Evolutionary conservation across 2,113 vertebrate species (phyloP).

Genomic region (Tyto alba): DNA sequence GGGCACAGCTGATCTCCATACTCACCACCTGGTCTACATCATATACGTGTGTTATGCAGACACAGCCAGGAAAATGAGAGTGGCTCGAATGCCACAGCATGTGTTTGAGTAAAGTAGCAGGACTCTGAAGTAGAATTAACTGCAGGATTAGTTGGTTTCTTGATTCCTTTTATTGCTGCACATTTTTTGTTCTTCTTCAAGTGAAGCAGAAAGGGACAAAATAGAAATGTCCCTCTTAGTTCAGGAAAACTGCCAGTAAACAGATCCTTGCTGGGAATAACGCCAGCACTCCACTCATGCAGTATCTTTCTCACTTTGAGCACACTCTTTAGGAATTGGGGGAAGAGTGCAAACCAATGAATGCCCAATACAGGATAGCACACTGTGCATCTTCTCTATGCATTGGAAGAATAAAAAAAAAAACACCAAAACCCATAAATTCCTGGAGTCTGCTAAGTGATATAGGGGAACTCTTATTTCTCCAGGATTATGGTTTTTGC

Average conservation of each 20-base stretch:
- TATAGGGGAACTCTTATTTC: background rate
- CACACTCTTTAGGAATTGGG: background rate
- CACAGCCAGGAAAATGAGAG: background rate
- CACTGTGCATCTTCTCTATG: background rate
- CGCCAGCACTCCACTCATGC: slow-evolving; percentile 34
- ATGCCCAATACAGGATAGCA: background rate
- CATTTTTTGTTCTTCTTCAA: background rate
- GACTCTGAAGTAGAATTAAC: background rate
- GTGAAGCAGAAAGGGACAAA: slow-evolving; percentile 13
- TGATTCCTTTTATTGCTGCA: background rate
- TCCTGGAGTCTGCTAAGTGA: background rate
- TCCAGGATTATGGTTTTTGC: background rate
- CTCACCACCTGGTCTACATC: background rate
- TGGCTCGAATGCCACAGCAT: background rate
- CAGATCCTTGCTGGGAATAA: slow-evolving; percentile 18
- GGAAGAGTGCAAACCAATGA: background rate
- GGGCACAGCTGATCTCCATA: background rate
- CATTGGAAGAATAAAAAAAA: background rate
- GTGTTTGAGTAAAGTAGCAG: background rate
- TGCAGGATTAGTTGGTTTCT: background rate
- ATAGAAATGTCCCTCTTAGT: slow-evolving; percentile 14
- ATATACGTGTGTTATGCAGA: background rate
- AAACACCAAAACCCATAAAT: background rate
- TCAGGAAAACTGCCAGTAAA: slow-evolving; percentile 30
- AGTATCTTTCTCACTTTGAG: slow-evolving; percentile 7